phyloP scores from a whole-genome alignment of 2,888 invertebrate genomes.

The Cerceris ruficornis region DNA sequence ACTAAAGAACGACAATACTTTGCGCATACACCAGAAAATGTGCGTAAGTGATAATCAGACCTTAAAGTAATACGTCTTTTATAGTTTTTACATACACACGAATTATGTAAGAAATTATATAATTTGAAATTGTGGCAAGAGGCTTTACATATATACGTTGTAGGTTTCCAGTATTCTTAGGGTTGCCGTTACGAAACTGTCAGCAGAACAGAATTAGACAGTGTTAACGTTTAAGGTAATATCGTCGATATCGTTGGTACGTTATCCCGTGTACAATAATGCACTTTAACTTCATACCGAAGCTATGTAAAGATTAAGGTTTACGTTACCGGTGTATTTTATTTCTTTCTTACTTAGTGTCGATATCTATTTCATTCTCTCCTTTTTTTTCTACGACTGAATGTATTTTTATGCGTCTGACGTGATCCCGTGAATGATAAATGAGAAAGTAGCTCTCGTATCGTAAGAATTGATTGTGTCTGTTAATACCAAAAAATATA shows the following conservation, averaged over 20 bases:
- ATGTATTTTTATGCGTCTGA: neutral
- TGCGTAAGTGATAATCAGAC: slow-evolving; percentile 39
- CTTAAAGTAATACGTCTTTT: slow-evolving; percentile 14
- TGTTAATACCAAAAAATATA: slow-evolving; percentile 79
- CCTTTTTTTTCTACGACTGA: neutral
- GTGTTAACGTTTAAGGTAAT: neutral
- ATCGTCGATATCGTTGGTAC: neutral
- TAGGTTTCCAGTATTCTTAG: slow-evolving; percentile 25
- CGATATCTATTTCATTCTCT: neutral
- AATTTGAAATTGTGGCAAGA: slow-evolving; percentile 5
- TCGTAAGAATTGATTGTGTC: slow-evolving; percentile 60
- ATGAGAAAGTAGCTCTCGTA: slow-evolving; percentile 20
- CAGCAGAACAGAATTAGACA: neutral
- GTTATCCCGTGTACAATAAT: neutral
- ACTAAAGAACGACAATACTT: slow-evolving; percentile 28
- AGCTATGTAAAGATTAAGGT: too few species aligned
- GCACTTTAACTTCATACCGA: neutral
- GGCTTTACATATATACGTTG: slow-evolving; percentile 7
- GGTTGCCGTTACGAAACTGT: slow-evolving; percentile 3
- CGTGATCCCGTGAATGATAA: slow-evolving; percentile 19
- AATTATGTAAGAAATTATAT: slow-evolving; percentile 4
- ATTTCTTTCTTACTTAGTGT: neutral
- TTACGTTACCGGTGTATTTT: too few species aligned
- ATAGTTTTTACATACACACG: slow-evolving; percentile 29
- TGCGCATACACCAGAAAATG: slow-evolving; percentile 12